Evolutionary conservation across 2,888 invertebrate genomes (phyloP).

Genomic region (Diogma glabrata): DNA sequence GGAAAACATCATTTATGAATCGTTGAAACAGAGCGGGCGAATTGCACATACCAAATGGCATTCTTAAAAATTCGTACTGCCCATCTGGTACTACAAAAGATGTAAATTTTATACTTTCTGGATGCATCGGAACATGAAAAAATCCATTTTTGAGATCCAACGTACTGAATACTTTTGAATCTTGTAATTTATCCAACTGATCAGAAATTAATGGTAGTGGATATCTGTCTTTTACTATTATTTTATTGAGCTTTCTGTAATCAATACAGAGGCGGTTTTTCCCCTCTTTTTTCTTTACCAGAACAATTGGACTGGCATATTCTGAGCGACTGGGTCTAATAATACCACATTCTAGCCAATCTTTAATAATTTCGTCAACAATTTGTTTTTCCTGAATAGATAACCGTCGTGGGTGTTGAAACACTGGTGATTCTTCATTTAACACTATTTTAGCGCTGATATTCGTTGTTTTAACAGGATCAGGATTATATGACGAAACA

Average conservation of each 20-base stretch:
- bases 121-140: neutral
- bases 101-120: neutral
- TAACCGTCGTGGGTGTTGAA: too few species aligned
- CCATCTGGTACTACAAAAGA: neutral
- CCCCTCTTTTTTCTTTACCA: too few species aligned
- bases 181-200: neutral
- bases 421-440: too few species aligned
- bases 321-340: too few species aligned
- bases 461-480: too few species aligned
- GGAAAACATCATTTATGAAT: neutral
- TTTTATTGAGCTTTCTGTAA: too few species aligned
- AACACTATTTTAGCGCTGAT: too few species aligned
- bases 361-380: neutral
- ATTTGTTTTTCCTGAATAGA: neutral
- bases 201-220: neutral
- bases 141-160: neutral
- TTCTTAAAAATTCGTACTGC: neutral
- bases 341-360: neutral
- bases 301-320: too few species aligned
- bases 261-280: too few species aligned
- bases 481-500: too few species aligned
- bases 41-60: conserved; percentile 1
- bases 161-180: neutral
- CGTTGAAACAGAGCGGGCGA: conserved; percentile 1
- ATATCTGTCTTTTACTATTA: too few species aligned